These are phyloP conservation scores for Epicauta chinensis DNA, from an alignment of 1,140 invertebrate species.

Conservation along the genomic window DNA sequence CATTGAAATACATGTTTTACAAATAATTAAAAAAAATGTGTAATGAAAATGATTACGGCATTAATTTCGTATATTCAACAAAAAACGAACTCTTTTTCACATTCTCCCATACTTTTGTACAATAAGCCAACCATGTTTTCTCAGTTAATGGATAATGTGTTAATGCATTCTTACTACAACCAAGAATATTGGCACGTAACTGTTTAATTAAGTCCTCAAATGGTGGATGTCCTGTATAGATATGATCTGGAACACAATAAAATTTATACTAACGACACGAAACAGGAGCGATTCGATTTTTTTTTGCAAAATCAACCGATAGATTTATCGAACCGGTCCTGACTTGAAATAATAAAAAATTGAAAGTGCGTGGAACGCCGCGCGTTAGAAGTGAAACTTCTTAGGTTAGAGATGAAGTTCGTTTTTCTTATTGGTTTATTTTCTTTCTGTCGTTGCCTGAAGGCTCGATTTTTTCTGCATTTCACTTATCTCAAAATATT, in stretches of 20 bases:
- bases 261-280: neutral
- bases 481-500: no score
- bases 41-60: slow-evolving; percentile 48
- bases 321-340: no score
- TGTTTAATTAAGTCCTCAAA: slow-evolving; percentile 58
- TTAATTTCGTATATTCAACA: slow-evolving; percentile 71
- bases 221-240: slow-evolving; percentile 60
- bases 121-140: slow-evolving; percentile 73
- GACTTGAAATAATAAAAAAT: no score
- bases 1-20: no score
- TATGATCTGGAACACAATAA: slow-evolving; percentile 25
- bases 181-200: slow-evolving; percentile 61
- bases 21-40: neutral
- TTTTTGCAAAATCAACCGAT: no score
- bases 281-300: slow-evolving; percentile 3
- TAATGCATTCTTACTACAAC: slow-evolving; percentile 57
- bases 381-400: no score
- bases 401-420: no score
- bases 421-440: no score
- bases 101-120: slow-evolving; percentile 72
- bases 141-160: slow-evolving; percentile 60
- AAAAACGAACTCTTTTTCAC: slow-evolving; percentile 78
- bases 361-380: no score
- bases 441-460: no score
- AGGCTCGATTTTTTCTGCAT: no score